phyloP scores from a whole-genome alignment of 2,888 invertebrate genomes.

The Drosophila melanosoma region DNA sequence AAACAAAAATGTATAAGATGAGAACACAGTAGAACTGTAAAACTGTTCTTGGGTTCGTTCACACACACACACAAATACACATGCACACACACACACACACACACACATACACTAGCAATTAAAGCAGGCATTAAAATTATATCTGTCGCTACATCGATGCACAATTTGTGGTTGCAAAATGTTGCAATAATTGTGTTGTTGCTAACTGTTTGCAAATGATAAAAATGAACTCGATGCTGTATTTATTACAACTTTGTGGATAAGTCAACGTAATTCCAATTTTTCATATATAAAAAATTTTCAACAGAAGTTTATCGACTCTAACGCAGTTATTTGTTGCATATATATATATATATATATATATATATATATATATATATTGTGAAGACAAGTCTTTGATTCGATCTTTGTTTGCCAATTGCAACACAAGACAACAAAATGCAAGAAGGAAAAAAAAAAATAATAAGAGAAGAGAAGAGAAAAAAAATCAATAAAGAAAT shows the following conservation, averaged over 20 bases:
- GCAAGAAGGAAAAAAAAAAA: slow-evolving; percentile 6
- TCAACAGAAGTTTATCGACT: neutral
- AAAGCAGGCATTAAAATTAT: slow-evolving; percentile 17
- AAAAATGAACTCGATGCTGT: neutral
- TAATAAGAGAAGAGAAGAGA: neutral
- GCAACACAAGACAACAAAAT: slow-evolving; percentile 6
- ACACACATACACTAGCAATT: neutral
- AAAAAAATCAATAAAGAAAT: slow-evolving; percentile 3
- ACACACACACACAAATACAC: neutral
- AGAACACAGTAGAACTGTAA: slow-evolving; percentile 15
- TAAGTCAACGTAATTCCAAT: neutral
- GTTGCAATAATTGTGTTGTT: slow-evolving; percentile 7
- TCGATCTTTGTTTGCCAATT: slow-evolving; percentile 20
- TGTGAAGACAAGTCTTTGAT: neutral
- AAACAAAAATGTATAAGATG: slow-evolving; percentile 38
- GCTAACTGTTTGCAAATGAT: neutral
- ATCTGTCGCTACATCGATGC: slow-evolving; percentile 20
- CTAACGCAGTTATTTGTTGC: neutral
- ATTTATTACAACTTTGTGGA: neutral
- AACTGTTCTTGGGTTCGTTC: slow-evolving; percentile 9
- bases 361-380: too few species aligned
- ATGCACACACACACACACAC: neutral
- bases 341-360: too few species aligned
- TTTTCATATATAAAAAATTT: neutral
- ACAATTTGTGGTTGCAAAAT: slow-evolving; percentile 6